A percentile compares a stretch with the other conserved stretches of the same genome.
Conservation (phyloP, 2,888 invertebrate species). For the Petrolisthes cinctipes region DNA sequence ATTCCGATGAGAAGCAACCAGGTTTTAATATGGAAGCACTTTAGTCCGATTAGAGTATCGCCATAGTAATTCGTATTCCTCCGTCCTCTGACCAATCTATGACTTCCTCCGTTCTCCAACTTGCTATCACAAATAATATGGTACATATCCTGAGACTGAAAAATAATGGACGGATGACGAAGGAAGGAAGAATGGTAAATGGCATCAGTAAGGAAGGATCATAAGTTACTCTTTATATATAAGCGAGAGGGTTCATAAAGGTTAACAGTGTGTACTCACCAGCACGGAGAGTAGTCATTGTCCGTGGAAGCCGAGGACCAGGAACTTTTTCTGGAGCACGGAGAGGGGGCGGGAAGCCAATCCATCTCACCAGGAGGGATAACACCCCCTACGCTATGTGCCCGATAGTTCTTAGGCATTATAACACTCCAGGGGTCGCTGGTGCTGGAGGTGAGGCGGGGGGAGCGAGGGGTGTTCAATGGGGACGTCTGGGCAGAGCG, state of each 20-base stretch:
- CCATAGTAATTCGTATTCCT: too few relatives aligned
- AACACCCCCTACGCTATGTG: slow-evolving; percentile 43
- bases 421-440: slow-evolving; percentile 56
- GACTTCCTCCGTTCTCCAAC: too few relatives aligned
- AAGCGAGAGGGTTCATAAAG: neutral
- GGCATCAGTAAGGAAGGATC: too few relatives aligned
- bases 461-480: slow-evolving; percentile 44
- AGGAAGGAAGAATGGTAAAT: too few relatives aligned
- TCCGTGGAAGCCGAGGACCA: slow-evolving; percentile 62
- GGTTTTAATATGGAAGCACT: too few relatives aligned
- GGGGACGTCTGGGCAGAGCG: slow-evolving; percentile 57
- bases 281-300: slow-evolving; percentile 56
- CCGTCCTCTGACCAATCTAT: too few relatives aligned
- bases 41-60: too few relatives aligned
- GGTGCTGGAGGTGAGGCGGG: slow-evolving; percentile 46
- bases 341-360: slow-evolving; percentile 61
- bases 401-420: slow-evolving; percentile 31
- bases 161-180: too few relatives aligned
- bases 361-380: slow-evolving; percentile 62
- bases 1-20: too few relatives aligned
- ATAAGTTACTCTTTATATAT: neutral
- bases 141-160: too few relatives aligned
- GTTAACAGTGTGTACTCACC: slow-evolving; percentile 50
- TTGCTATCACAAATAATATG: too few relatives aligned
- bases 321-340: slow-evolving; percentile 53